A percentile compares a stretch with the other conserved stretches of the same genome.
Conservation (phyloP, 1,140 invertebrate species). For the Gyrodactylus bullatarudis region DNA sequence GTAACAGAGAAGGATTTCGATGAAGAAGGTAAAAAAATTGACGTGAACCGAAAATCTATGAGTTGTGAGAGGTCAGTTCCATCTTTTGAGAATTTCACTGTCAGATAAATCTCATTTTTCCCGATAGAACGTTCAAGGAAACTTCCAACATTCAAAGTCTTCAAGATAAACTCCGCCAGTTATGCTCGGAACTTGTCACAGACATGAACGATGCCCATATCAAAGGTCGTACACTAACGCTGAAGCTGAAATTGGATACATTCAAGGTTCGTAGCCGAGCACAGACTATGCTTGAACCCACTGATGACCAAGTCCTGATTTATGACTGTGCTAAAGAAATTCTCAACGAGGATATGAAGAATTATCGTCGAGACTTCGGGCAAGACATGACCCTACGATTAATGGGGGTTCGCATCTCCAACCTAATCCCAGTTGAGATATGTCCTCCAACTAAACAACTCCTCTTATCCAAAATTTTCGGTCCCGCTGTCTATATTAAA, state of each 20-base stretch:
- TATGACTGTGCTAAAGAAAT: neutral
- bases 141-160: neutral
- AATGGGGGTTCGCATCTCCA: neutral
- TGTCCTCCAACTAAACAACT: neutral
- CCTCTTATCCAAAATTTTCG: neutral
- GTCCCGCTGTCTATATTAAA: neutral
- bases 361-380: neutral
- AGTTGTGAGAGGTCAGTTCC: neutral
- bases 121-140: neutral
- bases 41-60: neutral
- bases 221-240: neutral
- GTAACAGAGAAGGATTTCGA: neutral
- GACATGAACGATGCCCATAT: neutral
- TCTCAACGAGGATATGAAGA: neutral
- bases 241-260: neutral
- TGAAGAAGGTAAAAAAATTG: too few species aligned
- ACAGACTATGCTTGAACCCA: neutral
- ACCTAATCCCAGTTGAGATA: neutral
- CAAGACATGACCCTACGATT: neutral
- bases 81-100: neutral
- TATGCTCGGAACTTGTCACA: neutral
- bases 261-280: neutral
- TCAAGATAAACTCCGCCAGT: neutral
- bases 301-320: neutral
- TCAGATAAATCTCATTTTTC: neutral